Evolutionary conservation across 2,113 vertebrate genomes (phyloP).

Genomic region (Meriones unguiculatus): DNA sequence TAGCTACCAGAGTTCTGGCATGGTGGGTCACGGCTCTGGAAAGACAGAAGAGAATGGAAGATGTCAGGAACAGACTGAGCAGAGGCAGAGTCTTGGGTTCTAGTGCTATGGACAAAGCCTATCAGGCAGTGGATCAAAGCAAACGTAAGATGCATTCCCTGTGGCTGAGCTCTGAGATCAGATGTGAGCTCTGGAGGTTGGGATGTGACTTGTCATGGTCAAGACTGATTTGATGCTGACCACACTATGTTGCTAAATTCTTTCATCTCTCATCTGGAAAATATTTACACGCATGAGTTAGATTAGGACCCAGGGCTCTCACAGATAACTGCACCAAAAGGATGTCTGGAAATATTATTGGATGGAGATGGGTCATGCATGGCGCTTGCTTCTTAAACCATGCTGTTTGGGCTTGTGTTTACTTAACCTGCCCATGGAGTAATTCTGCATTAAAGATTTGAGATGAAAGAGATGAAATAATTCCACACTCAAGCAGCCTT

Average conservation of each 20-base stretch:
- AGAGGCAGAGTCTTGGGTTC: neutral
- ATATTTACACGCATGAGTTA: neutral
- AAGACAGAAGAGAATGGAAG: neutral
- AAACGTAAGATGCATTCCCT: neutral
- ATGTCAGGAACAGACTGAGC: neutral
- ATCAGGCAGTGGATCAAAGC: neutral
- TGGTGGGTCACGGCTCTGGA: neutral
- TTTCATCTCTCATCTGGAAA: neutral
- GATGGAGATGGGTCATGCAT: neutral
- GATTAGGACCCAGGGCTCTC: neutral
- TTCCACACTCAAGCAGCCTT: conserved; percentile 16
- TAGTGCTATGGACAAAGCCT: neutral
- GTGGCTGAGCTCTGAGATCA: neutral
- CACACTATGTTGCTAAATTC: neutral
- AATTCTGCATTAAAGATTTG: conserved; percentile 2
- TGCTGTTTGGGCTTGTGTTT: neutral
- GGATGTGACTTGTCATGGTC: neutral
- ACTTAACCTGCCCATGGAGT: conserved; percentile 16
- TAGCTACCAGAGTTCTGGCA: neutral
- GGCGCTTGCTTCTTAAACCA: conserved; percentile 13
- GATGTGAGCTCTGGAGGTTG: neutral
- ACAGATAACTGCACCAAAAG: neutral
- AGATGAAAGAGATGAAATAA: conserved; percentile 37
- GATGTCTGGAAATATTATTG: conserved; percentile 20
- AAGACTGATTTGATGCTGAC: conserved; percentile 12